These are phyloP conservation scores for Sus cebifrons DNA, from an alignment of 2,797 vertebrate genomes.

Conservation along the genomic window DNA sequence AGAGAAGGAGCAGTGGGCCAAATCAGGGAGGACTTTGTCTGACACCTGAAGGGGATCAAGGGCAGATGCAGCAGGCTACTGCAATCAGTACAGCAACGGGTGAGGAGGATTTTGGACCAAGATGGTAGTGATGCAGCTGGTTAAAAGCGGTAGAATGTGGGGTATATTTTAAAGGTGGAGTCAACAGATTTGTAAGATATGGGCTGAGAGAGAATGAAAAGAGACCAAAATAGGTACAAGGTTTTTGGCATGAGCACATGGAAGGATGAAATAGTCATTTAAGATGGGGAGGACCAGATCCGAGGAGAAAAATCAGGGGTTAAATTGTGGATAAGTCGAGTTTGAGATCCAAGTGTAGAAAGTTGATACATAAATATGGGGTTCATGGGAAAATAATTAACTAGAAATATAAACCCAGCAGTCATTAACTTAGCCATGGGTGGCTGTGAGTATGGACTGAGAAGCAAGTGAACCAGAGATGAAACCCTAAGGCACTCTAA, in stretches of 20 bases:
- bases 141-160: background rate
- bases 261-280: background rate
- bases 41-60: background rate
- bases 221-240: background rate
- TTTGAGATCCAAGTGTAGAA: background rate
- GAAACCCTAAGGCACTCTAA: background rate
- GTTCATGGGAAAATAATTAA: background rate
- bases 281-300: background rate
- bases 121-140: background rate
- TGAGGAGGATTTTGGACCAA: background rate
- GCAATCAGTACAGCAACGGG: background rate
- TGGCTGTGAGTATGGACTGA: background rate
- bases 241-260: background rate
- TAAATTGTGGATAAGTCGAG: background rate
- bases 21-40: background rate
- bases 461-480: background rate
- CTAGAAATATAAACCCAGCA: conserved; percentile 18
- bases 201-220: background rate
- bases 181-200: background rate
- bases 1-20: background rate
- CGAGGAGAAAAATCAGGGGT: conserved; percentile 27
- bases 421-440: background rate
- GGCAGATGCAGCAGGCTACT: background rate
- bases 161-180: conserved; percentile 12
- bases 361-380: background rate